Evolutionary conservation across 2,888 invertebrate genomes (phyloP).

Genomic region (Desoria tigrina): DNA sequence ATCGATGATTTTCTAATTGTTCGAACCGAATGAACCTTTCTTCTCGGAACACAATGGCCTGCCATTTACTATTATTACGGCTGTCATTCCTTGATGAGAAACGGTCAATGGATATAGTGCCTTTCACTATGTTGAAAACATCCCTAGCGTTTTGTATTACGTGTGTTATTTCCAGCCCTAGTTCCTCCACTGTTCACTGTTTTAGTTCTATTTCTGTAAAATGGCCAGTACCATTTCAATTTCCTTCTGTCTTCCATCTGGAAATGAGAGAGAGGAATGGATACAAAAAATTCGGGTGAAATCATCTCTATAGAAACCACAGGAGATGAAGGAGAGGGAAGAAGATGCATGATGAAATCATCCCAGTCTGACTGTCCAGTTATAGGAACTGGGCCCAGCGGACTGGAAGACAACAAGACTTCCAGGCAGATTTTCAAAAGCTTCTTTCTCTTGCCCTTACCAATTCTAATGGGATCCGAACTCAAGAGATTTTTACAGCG

Average conservation of each 20-base stretch:
- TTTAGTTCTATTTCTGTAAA: not conserved
- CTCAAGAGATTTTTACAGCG: conserved; percentile 18
- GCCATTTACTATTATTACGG: no score
- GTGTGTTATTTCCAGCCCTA: no score
- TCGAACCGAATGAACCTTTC: not conserved
- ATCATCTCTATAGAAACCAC: conserved; percentile 14
- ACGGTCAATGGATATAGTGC: no score
- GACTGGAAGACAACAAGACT: conserved; percentile 39
- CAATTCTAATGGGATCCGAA: conserved; percentile 31
- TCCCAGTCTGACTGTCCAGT: conserved; percentile 17
- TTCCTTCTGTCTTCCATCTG: no score
- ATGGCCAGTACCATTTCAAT: no score
- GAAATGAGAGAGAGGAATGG: not conserved
- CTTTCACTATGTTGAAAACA: no score
- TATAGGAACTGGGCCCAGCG: conserved; percentile 21
- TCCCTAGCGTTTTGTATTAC: no score
- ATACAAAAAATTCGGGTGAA: not conserved
- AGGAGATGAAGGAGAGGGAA: conserved; percentile 10
- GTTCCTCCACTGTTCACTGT: not conserved
- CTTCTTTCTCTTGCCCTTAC: conserved; percentile 11
- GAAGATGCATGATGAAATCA: conserved; percentile 24
- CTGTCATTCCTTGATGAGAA: no score
- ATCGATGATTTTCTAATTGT: conserved; percentile 23
- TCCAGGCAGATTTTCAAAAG: conserved; percentile 29
- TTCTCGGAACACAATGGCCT: no score